Evolutionary conservation across 2,888 invertebrate species (phyloP).

Genomic region (Drosophila stalkeri): DNA sequence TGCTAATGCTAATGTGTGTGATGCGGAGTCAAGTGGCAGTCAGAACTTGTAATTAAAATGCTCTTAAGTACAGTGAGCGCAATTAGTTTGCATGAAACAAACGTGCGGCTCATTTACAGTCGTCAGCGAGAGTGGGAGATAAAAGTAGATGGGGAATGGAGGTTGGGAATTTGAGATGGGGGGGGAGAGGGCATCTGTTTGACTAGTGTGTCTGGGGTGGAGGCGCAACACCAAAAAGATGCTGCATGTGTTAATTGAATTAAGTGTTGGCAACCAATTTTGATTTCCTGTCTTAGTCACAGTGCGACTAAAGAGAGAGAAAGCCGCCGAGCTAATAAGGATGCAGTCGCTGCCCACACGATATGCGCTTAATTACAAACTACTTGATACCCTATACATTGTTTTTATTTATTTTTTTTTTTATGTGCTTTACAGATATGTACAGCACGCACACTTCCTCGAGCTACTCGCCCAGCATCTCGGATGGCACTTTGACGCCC

Average conservation of each 20-base stretch:
- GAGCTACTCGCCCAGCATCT: constrained; percentile 85
- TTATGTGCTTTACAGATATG: constrained; percentile 79
- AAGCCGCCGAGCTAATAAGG: constrained; percentile 66
- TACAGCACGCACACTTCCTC: constrained; percentile 85
- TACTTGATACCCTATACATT: constrained; percentile 4
- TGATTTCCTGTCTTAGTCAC: constrained; percentile 76
- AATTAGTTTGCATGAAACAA: constrained; percentile 82
- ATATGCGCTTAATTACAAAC: constrained; percentile 53
- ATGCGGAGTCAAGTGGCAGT: constrained; percentile 53
- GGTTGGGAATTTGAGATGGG: neutral
- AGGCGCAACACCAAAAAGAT: constrained; percentile 71
- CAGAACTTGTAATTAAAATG: constrained; percentile 76
- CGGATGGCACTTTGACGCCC: constrained; percentile 85
- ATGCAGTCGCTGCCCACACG: constrained; percentile 72
- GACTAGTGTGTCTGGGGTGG: constrained; percentile 60
- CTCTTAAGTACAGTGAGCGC: constrained; percentile 69
- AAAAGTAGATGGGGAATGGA: neutral
- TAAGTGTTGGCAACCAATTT: constrained; percentile 60
- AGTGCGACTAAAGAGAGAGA: constrained; percentile 25
- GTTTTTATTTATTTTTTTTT: neutral
- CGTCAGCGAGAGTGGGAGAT: neutral
- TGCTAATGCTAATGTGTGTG: constrained; percentile 31
- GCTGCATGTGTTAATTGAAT: constrained; percentile 72
- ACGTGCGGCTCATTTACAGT: constrained; percentile 62
- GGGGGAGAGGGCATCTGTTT: neutral